Percentiles rank a stretch among this genome's conserved stretches.
phyloP scores from a whole-genome alignment of 1,140 invertebrate genomes.

The Akabosia matsudoensis region DNA sequence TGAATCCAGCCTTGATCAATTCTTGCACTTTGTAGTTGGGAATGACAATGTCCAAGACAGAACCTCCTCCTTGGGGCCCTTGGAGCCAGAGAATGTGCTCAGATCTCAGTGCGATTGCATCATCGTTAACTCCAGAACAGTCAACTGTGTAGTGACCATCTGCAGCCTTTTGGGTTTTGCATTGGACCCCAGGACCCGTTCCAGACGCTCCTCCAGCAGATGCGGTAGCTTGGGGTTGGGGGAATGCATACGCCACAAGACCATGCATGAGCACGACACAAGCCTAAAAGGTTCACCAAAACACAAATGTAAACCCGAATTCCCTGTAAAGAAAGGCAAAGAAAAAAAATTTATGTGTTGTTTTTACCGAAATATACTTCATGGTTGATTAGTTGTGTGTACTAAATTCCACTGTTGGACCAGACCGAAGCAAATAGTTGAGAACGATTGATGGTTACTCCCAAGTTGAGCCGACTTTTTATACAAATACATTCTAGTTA shows the following conservation, averaged over 20 bases:
- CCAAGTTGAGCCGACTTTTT: not conserved
- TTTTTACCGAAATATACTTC: slow-evolving; percentile 9
- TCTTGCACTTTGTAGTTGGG: slow-evolving; percentile 42
- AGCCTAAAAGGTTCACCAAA: not conserved
- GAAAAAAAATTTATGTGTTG: no score
- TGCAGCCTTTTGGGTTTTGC: slow-evolving; percentile 31
- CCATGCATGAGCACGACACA: not conserved
- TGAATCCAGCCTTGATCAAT: slow-evolving; percentile 43
- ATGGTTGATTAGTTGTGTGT: not conserved
- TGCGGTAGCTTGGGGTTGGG: not conserved
- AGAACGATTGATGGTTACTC: not conserved
- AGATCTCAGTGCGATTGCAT: slow-evolving; percentile 29
- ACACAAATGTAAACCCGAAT: not conserved
- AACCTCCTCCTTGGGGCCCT: slow-evolving; percentile 16
- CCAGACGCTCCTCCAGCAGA: slow-evolving; percentile 8
- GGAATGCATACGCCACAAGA: not conserved
- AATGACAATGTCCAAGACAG: slow-evolving; percentile 37
- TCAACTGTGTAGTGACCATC: slow-evolving; percentile 29
- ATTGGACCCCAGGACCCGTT: slow-evolving; percentile 25
- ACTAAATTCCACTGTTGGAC: not conserved
- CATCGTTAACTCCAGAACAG: slow-evolving; percentile 31
- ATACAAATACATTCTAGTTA: no score
- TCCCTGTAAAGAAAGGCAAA: not conserved
- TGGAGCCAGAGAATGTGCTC: slow-evolving; percentile 41
- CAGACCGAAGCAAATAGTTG: not conserved